A percentile compares a stretch with the other conserved stretches of the same genome.
phyloP scores from a whole-genome alignment of 2,113 vertebrate species.

The Eublepharis macularius region DNA sequence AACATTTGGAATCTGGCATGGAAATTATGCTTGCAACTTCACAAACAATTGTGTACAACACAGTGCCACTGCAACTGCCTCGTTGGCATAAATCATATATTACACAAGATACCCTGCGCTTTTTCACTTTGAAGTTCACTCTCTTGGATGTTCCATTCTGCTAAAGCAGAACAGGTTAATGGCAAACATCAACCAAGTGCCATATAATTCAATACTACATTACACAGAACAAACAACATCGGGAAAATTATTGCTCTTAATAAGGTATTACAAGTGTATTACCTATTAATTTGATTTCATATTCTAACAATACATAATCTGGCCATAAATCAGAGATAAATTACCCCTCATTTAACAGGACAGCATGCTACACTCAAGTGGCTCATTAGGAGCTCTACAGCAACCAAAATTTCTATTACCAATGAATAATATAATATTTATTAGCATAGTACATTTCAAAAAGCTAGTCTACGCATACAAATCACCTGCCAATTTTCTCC shows the following conservation, averaged over 20 bases:
- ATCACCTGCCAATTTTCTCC: no score
- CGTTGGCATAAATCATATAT: conserved; percentile 40
- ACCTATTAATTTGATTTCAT: conserved; percentile 62
- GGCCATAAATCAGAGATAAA: conserved; percentile 54
- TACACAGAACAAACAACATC: conserved; percentile 64
- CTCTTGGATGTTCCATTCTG: conserved; percentile 54
- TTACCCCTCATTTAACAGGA: conserved; percentile 60
- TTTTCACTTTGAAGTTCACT: conserved; percentile 60
- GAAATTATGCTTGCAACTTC: neutral
- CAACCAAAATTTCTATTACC: neutral
- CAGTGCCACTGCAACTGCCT: conserved; percentile 21
- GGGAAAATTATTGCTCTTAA: conserved; percentile 64
- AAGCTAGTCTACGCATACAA: neutral
- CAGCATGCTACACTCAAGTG: conserved; percentile 44
- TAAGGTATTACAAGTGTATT: conserved; percentile 60
- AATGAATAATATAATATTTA: neutral
- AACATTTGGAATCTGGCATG: neutral
- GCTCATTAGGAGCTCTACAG: conserved; percentile 41
- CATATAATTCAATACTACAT: conserved; percentile 51
- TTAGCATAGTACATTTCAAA: neutral
- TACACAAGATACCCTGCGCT: conserved; percentile 57
- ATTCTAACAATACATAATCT: conserved; percentile 57
- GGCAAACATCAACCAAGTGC: conserved; percentile 48
- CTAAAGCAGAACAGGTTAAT: conserved; percentile 54
- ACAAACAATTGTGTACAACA: neutral